A percentile compares a stretch with the other conserved stretches of the same genome.
Evolutionary conservation across 2,888 invertebrate species (phyloP).

Genomic region (Phaedon cochleariae): DNA sequence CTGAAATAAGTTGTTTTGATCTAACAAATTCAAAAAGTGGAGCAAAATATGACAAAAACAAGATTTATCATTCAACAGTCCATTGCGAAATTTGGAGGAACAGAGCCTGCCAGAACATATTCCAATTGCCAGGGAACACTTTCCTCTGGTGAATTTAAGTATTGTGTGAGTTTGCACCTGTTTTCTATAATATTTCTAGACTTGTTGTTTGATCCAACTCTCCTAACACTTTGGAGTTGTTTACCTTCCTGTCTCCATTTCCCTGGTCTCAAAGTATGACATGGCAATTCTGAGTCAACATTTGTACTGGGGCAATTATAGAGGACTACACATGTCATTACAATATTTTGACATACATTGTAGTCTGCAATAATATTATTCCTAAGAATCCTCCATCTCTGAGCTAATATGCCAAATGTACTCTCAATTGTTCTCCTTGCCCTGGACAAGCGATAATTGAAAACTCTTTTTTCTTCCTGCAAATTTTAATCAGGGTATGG

Average conservation of each 20-base stretch:
- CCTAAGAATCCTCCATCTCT: too few species aligned
- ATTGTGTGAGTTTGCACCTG: too few species aligned
- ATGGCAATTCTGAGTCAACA: too few species aligned
- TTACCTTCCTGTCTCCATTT: neutral
- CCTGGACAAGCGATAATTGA: too few species aligned
- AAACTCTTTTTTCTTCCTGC: too few species aligned
- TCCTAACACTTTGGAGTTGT: neutral
- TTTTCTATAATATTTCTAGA: neutral
- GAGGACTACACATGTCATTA: slow-evolving; percentile 1
- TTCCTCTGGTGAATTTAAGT: neutral
- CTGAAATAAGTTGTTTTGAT: too few species aligned
- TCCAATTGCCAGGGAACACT: neutral
- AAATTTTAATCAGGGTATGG: too few species aligned
- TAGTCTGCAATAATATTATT: neutral
- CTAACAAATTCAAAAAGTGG: neutral
- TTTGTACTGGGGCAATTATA: neutral
- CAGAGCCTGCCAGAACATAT: neutral
- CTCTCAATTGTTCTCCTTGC: too few species aligned
- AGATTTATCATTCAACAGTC: neutral
- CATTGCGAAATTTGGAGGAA: neutral
- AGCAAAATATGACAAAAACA: neutral
- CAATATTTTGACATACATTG: neutral
- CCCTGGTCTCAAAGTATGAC: too few species aligned
- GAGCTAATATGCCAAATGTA: too few species aligned
- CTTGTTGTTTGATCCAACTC: neutral